These are phyloP conservation scores for Pararge aegeria DNA, from an alignment of 1,140 invertebrate genomes.

Conservation along the genomic window DNA sequence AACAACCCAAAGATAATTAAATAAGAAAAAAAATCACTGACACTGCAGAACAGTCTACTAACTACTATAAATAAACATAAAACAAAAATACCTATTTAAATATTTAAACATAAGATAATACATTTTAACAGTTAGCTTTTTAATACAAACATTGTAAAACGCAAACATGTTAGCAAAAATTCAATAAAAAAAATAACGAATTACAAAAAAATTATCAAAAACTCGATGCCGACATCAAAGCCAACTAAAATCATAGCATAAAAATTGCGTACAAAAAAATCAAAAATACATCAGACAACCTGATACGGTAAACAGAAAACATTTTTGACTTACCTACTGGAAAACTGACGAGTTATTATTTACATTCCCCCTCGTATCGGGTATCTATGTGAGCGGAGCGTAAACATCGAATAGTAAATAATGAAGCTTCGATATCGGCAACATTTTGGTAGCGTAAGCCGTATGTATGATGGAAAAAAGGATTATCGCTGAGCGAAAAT, in stretches of 20 bases:
- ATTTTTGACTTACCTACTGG: conserved; percentile 21
- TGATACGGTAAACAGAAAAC: conserved; percentile 21
- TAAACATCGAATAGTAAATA: conserved; percentile 28
- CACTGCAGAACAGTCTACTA: no score
- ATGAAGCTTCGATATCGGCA: conserved; percentile 15
- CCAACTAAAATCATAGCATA: conserved; percentile 6
- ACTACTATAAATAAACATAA: no score
- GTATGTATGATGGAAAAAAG: conserved; percentile 38
- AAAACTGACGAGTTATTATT: conserved; percentile 26
- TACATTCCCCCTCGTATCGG: conserved; percentile 18
- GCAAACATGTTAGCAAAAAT: background rate
- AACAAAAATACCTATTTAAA: no score
- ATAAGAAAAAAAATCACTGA: no score
- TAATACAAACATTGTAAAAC: no score
- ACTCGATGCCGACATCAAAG: conserved; percentile 17
- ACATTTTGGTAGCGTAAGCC: conserved; percentile 25
- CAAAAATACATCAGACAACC: conserved; percentile 12
- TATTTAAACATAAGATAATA: no score
- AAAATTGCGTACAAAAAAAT: background rate
- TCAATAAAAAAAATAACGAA: background rate
- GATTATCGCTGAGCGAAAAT: conserved; percentile 33
- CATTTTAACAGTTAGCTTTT: no score
- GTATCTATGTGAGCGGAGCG: conserved; percentile 23
- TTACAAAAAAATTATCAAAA: conserved; percentile 8
- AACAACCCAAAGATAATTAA: no score